Base-by-base conservation (phyloP, 2,888 invertebrate species). In the Cryptocheilus praepositus region DNA sequence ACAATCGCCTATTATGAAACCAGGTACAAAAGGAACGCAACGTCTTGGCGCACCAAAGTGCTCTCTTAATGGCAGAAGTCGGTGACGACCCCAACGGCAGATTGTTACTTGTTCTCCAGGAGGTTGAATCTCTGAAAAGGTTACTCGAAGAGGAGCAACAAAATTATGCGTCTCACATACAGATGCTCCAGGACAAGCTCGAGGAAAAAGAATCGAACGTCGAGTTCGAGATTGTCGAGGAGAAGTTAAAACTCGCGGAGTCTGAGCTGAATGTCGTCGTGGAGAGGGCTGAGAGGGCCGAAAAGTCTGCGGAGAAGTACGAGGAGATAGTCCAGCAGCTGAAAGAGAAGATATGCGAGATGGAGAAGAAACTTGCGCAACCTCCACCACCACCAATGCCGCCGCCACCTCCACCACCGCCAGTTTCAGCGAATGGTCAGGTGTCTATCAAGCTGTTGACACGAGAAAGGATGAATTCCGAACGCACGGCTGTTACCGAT, bases 31-130 rank as follows among this genome's bases (percentile, higher is more conserved):
- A 93, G 74, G 92, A 92, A 81, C 86, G 92, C 18, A 91, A 92
- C 74, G 92, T 93, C 7, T 86, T 94, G 54, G 92, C 92, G 0
- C 93, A 94, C 82, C 94, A 93, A 88, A 93, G 93, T 79, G 90
- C 93, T 0, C 87, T 94, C 18, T 88, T 94, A 16, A 89, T 93
- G 89, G 92, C 92, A 0, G 92, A 93, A 51, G 88, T 92, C 56
- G 90, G 90, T 44, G 91, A 92, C 75, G 86, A 92, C 5, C 89
- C 90, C n/a, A 89, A 90, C 57, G 89, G 92, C 43, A 86, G 92
- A 65, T 77, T 91, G 61, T 85, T 93, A 59, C 67, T 77, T 0
- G 81, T 88, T 16, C 89, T 94, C 44, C 89, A 88, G 57, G 94
- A 94, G 82, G 91, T 94, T 53, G 94, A 93, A 85, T 89, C 89